Evolutionary conservation across 2,113 vertebrate genomes (phyloP).

Genomic region (Eudyptes chrysolophus): DNA sequence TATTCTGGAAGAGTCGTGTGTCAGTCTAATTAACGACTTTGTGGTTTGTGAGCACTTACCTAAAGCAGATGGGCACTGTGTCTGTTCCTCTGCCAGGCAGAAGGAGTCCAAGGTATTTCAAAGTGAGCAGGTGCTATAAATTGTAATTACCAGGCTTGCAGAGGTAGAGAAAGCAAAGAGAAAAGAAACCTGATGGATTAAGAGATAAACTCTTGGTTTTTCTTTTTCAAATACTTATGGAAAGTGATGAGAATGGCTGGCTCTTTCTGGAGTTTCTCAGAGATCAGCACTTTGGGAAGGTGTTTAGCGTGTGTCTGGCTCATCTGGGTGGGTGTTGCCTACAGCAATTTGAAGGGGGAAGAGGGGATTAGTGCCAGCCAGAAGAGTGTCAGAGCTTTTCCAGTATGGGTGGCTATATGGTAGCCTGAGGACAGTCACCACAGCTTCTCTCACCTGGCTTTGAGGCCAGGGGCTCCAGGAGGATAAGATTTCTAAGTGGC

Average conservation of each 20-base stretch:
- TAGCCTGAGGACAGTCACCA: neutral
- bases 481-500: neutral
- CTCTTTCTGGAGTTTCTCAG: neutral
- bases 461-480: neutral
- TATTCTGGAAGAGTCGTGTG: constrained; percentile 64
- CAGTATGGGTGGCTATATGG: neutral
- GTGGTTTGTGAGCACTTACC: constrained; percentile 63
- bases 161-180: constrained; percentile 41
- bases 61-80: constrained; percentile 63
- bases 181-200: constrained; percentile 55
- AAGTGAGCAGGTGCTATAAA: constrained; percentile 69
- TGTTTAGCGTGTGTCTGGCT: neutral
- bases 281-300: neutral
- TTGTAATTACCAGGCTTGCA: constrained; percentile 57
- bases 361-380: neutral
- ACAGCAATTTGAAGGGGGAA: neutral
- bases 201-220: constrained; percentile 37
- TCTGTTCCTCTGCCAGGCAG: constrained; percentile 70
- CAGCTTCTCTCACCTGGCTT: neutral
- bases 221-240: neutral
- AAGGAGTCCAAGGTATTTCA: constrained; percentile 58
- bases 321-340: neutral
- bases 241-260: neutral
- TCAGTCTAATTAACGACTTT: constrained; percentile 68
- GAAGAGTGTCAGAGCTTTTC: neutral